Conservation (phyloP, 2,888 invertebrate species). For the Cylindroiulus punctatus region DNA sequence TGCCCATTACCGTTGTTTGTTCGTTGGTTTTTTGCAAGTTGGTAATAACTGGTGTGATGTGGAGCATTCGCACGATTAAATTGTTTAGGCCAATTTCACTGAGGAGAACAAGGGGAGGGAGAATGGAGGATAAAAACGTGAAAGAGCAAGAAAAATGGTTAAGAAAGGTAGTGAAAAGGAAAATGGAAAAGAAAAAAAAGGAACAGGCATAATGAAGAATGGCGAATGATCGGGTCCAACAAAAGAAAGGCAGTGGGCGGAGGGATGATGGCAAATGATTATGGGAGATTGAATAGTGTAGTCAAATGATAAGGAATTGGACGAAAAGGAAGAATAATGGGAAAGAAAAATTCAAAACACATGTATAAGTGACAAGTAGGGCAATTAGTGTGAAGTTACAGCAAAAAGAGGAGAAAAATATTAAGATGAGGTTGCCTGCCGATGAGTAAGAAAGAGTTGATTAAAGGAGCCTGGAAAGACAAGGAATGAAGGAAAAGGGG, state of each 20-base stretch:
- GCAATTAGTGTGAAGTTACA: background rate
- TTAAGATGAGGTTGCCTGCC: too few species aligned
- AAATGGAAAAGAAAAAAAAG: background rate
- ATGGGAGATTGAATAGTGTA: too few species aligned
- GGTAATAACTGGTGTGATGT: slow-evolving; percentile 11
- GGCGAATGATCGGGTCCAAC: background rate
- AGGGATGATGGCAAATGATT: background rate
- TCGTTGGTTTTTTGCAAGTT: slow-evolving; percentile 8
- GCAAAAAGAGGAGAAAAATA: too few species aligned
- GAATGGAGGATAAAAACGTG: background rate
- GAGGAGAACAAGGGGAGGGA: background rate
- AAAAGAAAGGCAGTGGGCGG: background rate
- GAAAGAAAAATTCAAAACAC: background rate
- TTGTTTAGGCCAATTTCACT: background rate
- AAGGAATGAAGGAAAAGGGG: too few species aligned
- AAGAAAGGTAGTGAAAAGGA: background rate
- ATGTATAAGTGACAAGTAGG: background rate
- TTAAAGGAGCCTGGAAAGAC: too few species aligned
- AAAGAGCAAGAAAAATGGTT: background rate
- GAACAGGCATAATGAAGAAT: background rate
- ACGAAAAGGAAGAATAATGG: background rate
- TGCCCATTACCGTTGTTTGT: slow-evolving; percentile 11
- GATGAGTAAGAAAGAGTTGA: too few species aligned
- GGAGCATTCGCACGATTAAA: background rate
- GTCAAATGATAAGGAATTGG: too few species aligned